Conservation (phyloP, 2,113 vertebrate genomes). For the Desmodus rotundus region DNA sequence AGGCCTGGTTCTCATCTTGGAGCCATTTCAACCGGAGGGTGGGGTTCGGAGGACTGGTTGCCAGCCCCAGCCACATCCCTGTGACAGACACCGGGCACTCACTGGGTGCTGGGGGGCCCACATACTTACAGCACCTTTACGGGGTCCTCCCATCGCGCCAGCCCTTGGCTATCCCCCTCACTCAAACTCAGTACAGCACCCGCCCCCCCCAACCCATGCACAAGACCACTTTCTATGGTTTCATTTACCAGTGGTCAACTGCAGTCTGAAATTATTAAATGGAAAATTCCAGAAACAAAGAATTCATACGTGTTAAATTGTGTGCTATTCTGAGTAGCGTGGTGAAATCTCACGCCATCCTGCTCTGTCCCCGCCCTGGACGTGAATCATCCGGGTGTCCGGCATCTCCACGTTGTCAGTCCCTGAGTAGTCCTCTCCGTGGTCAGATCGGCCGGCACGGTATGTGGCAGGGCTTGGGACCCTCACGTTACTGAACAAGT, state of each 20-base stretch:
- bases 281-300: background rate
- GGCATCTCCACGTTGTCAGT: background rate
- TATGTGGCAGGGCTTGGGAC: background rate
- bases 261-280: background rate
- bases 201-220: background rate
- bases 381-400: background rate
- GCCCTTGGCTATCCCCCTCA: background rate
- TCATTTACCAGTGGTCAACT: background rate
- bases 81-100: background rate
- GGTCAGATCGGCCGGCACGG: fast-evolving
- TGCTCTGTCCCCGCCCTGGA: background rate
- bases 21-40: background rate
- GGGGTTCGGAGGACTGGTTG: background rate
- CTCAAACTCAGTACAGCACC: background rate
- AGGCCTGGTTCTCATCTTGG: constrained; percentile 8
- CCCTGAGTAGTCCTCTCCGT: background rate
- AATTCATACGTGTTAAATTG: no score
- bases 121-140: fast-evolving
- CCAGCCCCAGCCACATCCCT: background rate
- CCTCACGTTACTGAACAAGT: background rate
- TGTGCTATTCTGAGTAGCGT: background rate
- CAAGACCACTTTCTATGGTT: background rate
- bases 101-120: fast-evolving
- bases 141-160: background rate
- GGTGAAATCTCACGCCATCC: background rate